phyloP scores from a whole-genome alignment of 2,113 vertebrate genomes.

The Heliornis fulica region DNA sequence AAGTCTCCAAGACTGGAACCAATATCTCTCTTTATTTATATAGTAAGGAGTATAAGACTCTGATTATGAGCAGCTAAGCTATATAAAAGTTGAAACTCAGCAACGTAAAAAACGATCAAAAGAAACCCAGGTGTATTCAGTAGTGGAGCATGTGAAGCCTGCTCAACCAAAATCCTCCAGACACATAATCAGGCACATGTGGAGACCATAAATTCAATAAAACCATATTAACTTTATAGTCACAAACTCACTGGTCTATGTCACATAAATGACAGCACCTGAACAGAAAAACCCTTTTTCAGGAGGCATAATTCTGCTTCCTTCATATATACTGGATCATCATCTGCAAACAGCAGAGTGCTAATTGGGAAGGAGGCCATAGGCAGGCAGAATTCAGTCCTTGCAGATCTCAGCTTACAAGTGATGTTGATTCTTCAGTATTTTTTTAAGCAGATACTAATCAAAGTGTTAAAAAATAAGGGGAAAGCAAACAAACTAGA shows the following conservation, averaged over 20 bases:
- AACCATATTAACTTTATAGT: background rate
- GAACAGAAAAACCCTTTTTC: background rate
- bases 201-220: background rate
- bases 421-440: background rate
- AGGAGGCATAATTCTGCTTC: background rate
- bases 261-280: background rate
- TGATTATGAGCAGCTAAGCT: background rate
- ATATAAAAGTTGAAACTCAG: background rate
- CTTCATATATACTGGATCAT: background rate
- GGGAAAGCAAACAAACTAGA: background rate
- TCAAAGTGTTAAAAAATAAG: background rate
- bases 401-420: background rate
- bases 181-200: background rate
- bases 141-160: background rate
- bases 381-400: background rate
- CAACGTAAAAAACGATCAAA: background rate
- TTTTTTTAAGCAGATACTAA: background rate
- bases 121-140: background rate
- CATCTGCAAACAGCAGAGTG: background rate
- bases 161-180: background rate
- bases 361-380: background rate
- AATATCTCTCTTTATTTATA: background rate
- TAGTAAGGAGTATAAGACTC: background rate
- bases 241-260: background rate
- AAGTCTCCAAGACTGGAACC: background rate